Conservation (phyloP, 30 jellyfish, hydroid and myxozoan genomes). For the Pelagia noctiluca region DNA sequence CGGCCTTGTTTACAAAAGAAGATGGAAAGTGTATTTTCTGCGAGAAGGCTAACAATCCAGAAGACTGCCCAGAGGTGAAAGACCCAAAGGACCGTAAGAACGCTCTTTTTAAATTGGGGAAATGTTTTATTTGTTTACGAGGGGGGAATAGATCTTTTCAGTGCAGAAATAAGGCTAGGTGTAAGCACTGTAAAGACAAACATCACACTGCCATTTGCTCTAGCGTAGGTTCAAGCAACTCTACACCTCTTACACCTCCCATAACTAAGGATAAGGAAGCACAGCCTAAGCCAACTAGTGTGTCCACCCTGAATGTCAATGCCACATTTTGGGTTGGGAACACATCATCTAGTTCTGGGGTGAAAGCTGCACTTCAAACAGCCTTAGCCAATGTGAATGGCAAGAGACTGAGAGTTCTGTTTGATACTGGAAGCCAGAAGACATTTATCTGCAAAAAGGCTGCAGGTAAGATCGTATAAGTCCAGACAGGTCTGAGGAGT, state of each 20-base stretch:
- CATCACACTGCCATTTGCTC: slow-evolving; percentile 15
- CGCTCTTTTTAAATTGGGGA: neutral
- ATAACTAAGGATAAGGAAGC: neutral
- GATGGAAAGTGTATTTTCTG: slow-evolving; percentile 35
- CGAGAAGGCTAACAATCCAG: slow-evolving; percentile 8
- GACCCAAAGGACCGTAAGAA: slow-evolving; percentile 27
- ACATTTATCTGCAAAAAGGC: slow-evolving; percentile 7
- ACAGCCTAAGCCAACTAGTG: neutral
- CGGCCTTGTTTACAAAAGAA: slow-evolving; percentile 22
- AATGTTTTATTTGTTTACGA: slow-evolving; percentile 32
- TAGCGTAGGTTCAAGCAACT: neutral
- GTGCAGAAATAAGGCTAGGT: slow-evolving; percentile 7
- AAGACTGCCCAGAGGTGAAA: slow-evolving; percentile 3
- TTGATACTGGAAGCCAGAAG: slow-evolving; percentile 5
- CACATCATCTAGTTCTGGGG: neutral
- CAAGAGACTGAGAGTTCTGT: slow-evolving; percentile 4
- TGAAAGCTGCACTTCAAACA: slow-evolving; percentile 36
- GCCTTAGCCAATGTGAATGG: slow-evolving; percentile 54
- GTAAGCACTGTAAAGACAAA: slow-evolving; percentile 22
- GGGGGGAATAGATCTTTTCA: neutral
- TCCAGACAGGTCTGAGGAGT: slow-evolving; percentile 12
- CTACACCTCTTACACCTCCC: neutral
- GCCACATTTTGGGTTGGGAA: slow-evolving; percentile 46
- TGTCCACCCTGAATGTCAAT: neutral
- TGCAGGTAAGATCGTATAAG: neutral